Evolutionary conservation across 2,113 vertebrate genomes (phyloP).

Genomic region (Melozone crissalis): DNA sequence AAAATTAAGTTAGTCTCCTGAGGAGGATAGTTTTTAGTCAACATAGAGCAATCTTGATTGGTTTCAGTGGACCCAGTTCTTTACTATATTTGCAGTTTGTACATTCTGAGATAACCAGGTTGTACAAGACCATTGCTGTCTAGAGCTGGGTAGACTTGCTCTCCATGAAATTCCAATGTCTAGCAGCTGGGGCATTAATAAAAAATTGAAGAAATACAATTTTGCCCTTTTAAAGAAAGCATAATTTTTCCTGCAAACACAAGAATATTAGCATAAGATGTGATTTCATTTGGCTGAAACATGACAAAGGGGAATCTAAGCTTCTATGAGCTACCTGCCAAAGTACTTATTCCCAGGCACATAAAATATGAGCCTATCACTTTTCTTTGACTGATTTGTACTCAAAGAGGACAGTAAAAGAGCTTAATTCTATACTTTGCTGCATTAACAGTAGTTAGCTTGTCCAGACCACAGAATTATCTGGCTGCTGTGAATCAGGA

Average conservation of each 20-base stretch:
- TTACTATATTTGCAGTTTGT: neutral
- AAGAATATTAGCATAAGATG: neutral
- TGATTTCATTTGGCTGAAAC: neutral
- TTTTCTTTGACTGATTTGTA: neutral
- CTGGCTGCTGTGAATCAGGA: neutral
- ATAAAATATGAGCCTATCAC: neutral
- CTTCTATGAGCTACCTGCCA: neutral
- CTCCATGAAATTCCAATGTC: neutral
- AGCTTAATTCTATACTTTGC: neutral
- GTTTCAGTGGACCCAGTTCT: neutral
- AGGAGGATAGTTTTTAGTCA: neutral
- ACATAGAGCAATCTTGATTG: neutral
- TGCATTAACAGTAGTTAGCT: neutral
- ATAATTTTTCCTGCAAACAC: neutral
- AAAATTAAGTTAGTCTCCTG: neutral
- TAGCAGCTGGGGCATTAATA: neutral
- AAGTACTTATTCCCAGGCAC: neutral
- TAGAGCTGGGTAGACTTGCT: neutral
- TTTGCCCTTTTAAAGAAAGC: neutral
- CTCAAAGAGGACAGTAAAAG: neutral
- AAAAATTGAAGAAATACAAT: neutral
- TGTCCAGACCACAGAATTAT: neutral
- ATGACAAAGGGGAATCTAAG: neutral
- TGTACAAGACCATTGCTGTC: neutral
- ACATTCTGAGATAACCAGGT: neutral